Evolutionary conservation across 2,797 vertebrate genomes (phyloP).

Genomic region (Ispidina lecontei): DNA sequence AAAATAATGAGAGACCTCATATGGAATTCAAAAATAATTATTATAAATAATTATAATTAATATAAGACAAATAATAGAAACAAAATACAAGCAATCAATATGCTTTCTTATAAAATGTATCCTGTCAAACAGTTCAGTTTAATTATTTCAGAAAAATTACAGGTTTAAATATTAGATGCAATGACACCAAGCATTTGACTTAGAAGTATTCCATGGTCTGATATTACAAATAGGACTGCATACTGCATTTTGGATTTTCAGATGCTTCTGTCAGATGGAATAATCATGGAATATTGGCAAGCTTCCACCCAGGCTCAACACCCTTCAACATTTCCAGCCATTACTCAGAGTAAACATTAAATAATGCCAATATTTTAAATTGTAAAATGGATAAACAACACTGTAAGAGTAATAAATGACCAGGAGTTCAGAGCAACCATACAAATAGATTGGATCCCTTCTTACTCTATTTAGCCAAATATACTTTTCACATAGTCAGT

Average conservation of each 20-base stretch:
- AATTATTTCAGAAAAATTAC: conserved; percentile 42
- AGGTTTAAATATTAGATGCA: conserved; percentile 20
- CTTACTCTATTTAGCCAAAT: neutral
- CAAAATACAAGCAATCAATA: neutral
- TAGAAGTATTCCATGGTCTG: neutral
- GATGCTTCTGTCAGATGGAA: neutral
- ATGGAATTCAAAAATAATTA: neutral
- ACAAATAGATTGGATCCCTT: neutral
- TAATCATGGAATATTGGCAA: neutral
- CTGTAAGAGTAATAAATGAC: neutral
- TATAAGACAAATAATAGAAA: conserved; percentile 9
- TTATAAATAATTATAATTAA: neutral
- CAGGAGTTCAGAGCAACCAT: neutral
- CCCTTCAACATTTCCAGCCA: neutral
- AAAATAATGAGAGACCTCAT: neutral
- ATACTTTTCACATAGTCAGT: neutral
- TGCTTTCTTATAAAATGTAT: neutral
- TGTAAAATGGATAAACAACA: neutral
- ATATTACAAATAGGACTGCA: neutral
- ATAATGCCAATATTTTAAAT: neutral
- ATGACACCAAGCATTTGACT: neutral
- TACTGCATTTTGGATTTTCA: neutral
- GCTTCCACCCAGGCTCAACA: neutral
- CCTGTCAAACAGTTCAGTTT: neutral
- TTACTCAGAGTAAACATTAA: neutral